These are phyloP conservation scores for Pangasius djambal DNA, from an alignment of 2,797 vertebrate genomes.

Conservation along the genomic window DNA sequence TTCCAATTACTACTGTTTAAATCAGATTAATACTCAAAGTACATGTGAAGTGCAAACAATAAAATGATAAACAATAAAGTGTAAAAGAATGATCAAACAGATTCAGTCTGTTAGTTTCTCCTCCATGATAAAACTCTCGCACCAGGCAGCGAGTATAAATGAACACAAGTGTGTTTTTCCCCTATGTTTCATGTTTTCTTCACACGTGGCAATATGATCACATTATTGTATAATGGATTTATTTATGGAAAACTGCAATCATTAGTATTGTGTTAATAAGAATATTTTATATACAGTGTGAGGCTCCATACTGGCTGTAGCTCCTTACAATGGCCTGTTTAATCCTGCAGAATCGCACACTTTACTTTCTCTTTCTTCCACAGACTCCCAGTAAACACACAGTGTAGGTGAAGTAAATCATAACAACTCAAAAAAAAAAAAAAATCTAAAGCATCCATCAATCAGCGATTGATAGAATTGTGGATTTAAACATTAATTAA, in stretches of 20 bases:
- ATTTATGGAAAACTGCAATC: background rate
- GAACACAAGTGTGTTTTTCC: background rate
- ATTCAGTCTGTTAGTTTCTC: background rate
- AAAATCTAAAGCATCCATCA: background rate
- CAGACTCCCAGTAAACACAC: background rate
- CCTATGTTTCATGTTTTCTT: no score
- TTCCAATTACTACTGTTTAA: background rate
- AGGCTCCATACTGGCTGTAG: background rate
- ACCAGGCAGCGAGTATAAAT: background rate
- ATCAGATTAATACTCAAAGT: background rate
- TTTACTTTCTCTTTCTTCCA: background rate
- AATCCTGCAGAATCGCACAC: background rate
- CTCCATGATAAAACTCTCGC: background rate
- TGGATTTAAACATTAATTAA: background rate
- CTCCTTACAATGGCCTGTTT: background rate
- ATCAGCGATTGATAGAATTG: background rate
- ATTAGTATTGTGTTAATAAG: no score
- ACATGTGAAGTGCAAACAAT: background rate
- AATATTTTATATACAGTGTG: background rate
- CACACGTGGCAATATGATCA: no score
- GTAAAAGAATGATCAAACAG: background rate
- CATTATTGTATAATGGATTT: background rate
- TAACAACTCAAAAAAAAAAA: no score
- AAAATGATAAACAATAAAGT: background rate
- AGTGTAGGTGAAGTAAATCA: background rate